phyloP scores from a whole-genome alignment of 2,797 vertebrate species.

The Coccyzus lansbergi region DNA sequence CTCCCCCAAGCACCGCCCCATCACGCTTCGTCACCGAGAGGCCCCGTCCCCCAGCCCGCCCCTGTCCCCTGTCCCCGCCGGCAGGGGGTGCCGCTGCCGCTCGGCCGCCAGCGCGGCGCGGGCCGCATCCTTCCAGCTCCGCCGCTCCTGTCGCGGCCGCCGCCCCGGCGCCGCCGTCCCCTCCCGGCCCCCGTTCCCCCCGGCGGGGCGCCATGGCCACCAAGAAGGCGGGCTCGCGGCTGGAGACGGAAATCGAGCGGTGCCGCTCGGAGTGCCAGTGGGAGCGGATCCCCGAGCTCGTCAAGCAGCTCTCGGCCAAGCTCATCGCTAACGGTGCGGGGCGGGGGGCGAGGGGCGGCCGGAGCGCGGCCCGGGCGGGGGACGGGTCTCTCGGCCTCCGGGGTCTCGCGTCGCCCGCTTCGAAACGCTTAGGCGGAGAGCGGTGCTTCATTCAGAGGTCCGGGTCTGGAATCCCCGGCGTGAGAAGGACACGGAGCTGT shows the following conservation, averaged over 20 bases:
- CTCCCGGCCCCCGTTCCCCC: background rate
- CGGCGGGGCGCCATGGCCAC: constrained; percentile 84
- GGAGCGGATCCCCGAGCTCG: constrained; percentile 93
- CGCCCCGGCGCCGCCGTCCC: background rate
- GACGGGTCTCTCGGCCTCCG: background rate
- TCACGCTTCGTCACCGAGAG: too few species aligned
- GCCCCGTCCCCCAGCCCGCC: background rate
- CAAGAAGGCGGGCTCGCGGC: constrained; percentile 91
- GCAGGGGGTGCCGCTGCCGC: background rate
- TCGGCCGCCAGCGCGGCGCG: background rate
- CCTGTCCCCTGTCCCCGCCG: background rate
- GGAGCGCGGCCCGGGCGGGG: background rate
- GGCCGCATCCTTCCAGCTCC: background rate
- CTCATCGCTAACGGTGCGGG: constrained; percentile 92
- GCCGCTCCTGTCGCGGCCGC: background rate
- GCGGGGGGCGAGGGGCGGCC: constrained; percentile 30
- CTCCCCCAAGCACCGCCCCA: too few species aligned
- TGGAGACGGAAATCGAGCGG: constrained; percentile 94
- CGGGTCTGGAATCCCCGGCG: too few species aligned
- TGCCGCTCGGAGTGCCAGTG: constrained; percentile 92
- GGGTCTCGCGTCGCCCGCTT: background rate
- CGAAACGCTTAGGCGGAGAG: background rate
- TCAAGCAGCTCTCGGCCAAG: constrained; percentile 92
- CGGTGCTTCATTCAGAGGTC: too few species aligned
- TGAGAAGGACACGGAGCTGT: too few species aligned